Conservation (phyloP, 2,797 vertebrate species). For the Oreochromis mossambicus region DNA sequence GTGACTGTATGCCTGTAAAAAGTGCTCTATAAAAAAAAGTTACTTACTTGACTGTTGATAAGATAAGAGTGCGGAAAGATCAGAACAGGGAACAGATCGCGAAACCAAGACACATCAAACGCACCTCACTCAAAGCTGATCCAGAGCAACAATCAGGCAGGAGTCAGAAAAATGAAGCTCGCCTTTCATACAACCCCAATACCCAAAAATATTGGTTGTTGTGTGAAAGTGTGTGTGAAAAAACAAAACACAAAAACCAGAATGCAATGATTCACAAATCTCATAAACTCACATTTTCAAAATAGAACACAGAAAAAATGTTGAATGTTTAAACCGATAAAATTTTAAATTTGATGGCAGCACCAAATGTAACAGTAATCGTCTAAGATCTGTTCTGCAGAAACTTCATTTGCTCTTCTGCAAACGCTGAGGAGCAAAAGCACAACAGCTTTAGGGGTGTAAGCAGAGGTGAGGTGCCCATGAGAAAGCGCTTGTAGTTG, state of each 20-base stretch:
- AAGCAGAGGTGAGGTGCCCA: background rate
- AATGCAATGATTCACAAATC: background rate
- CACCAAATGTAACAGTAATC: background rate
- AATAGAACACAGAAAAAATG: background rate
- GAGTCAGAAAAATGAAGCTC: background rate
- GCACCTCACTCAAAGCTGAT: background rate
- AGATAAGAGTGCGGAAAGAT: background rate
- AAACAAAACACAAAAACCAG: background rate
- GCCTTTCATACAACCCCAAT: background rate
- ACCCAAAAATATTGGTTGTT: background rate
- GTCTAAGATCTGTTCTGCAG: background rate
- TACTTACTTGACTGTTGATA: background rate
- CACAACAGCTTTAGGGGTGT: background rate
- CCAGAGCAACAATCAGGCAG: background rate
- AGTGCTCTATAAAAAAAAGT: background rate
- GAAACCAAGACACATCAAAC: background rate
- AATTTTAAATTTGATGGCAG: background rate
- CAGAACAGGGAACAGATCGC: background rate
- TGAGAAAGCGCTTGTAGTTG: background rate
- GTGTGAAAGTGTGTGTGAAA: background rate
- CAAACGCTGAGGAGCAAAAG: background rate
- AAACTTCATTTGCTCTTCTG: background rate
- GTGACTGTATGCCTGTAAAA: background rate
- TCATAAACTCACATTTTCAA: background rate
- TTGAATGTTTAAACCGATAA: background rate